Percentiles rank a stretch among this genome's conserved stretches.
Evolutionary conservation across 2,888 invertebrate genomes (phyloP).

Genomic region (Cordylochernes scorpioides): DNA sequence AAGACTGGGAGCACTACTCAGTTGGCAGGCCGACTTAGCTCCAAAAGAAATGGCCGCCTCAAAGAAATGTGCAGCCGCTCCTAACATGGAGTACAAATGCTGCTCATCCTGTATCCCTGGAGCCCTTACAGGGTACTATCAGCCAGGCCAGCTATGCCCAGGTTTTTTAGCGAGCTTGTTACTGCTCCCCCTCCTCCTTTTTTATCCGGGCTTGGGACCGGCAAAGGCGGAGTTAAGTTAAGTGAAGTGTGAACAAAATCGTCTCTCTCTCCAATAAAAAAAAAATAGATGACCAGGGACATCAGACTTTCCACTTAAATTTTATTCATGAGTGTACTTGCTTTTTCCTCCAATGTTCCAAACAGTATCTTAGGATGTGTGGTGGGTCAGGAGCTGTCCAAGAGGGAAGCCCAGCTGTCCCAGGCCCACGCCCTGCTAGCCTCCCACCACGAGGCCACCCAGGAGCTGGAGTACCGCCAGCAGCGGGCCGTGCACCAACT

Average conservation of each 20-base stretch:
- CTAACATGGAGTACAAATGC: no score
- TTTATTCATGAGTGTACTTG: no score
- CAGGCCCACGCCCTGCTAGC: constrained; percentile 77
- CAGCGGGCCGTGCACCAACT: constrained; percentile 77
- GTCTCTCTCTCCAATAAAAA: background rate
- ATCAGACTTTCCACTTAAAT: background rate
- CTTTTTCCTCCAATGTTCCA: no score
- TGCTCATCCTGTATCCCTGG: no score
- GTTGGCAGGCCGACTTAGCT: no score
- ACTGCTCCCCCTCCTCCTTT: no score
- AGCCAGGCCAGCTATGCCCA: no score
- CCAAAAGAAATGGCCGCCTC: no score
- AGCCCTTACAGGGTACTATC: no score
- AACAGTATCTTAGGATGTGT: background rate
- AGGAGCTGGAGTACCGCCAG: constrained; percentile 80
- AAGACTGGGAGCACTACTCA: no score
- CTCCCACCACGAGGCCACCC: constrained; percentile 86
- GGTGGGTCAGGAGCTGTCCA: constrained; percentile 50
- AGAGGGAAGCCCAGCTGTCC: constrained; percentile 77
- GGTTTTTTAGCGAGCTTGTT: no score
- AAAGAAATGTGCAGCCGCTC: no score
- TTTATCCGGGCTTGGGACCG: background rate
- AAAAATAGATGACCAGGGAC: background rate
- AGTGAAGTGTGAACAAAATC: background rate
- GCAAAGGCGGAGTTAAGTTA: background rate